phyloP scores from a whole-genome alignment of 2,888 invertebrate genomes.

The Rutpela maculata region DNA sequence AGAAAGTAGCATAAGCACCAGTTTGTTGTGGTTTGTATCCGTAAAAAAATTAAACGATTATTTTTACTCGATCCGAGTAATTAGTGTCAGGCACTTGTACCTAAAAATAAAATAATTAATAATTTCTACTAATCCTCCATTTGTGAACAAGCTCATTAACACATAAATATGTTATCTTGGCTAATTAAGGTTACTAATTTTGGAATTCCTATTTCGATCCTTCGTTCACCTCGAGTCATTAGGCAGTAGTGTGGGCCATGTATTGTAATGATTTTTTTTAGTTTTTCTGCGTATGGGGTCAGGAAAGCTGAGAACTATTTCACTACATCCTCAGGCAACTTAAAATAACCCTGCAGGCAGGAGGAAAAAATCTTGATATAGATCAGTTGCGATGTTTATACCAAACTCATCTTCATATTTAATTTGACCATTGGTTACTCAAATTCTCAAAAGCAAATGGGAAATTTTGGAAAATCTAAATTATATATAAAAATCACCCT shows the following conservation, averaged over 20 bases:
- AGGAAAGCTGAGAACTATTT: not conserved
- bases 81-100: slow-evolving; percentile 7
- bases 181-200: slow-evolving; percentile 7
- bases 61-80: not conserved
- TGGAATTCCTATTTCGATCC: slow-evolving; percentile 7
- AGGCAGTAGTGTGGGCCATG: not conserved
- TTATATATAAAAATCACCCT: no score
- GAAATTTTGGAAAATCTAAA: no score
- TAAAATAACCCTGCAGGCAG: not conserved
- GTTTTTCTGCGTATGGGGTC: not conserved
- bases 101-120: slow-evolving; percentile 7
- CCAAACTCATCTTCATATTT: not conserved
- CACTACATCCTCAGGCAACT: not conserved
- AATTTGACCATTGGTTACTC: no score
- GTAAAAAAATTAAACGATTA: not conserved
- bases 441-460: no score
- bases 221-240: not conserved
- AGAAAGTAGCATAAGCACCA: no score
- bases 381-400: not conserved
- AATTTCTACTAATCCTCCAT: slow-evolving; percentile 7
- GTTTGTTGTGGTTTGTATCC: no score
- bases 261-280: not conserved
- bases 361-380: not conserved
- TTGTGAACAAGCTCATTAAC: slow-evolving; percentile 7
- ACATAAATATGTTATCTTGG: slow-evolving; percentile 3